Evolutionary conservation across 1,140 invertebrate genomes (phyloP), one percentile per base, ranked within the genome.

Genomic region (Drosophila trapezifrons): DNA sequence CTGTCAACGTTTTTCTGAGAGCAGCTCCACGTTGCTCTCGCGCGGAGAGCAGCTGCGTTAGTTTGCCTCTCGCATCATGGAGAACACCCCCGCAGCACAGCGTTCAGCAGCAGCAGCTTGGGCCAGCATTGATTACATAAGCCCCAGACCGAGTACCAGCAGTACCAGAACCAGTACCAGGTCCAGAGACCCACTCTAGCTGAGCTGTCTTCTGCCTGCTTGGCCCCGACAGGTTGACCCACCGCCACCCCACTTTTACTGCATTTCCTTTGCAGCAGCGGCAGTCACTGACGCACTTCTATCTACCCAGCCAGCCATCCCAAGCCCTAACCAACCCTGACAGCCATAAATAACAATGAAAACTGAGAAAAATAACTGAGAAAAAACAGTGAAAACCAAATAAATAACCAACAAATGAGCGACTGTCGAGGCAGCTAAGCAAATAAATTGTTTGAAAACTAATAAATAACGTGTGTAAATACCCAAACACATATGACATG

Each of bases 371-470:
- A 29, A 18, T 3, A 35, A 29, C 3, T 3, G 0, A 29, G 20
- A 35, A 35, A 52, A 54, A 37, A 54, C 47, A 2, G 47, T 17
- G 15, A 15, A 40, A 25, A 40, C n/a, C 45, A 72, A 77, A 80
- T 85, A 85, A 84, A 85, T 84, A 84, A 62, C 60, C 77, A 66
- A 54, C n/a, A 87, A 78, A 79, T 64, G 45, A 81, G 63, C 64
- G 75, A 80, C 81, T 80, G 63, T 54, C 77, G 69, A 73, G 81
- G 75, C 83, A 86, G 83, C 83, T 83, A 83, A 76, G 59, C 66
- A 87, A 86, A 86, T 82, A 83, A 80, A 79, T 87, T 78, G 66
- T 71, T 75, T 65, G 66, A 57, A 63, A 87, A 87, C 82, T 86
- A 82, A 87, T 87, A 82, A 83, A 73, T 67, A 76, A 82, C 25